Percentiles rank a stretch among this genome's conserved stretches.
These are phyloP conservation scores for Alfaro cultratus DNA, from an alignment of 2,797 vertebrate genomes.

Conservation along the genomic window DNA sequence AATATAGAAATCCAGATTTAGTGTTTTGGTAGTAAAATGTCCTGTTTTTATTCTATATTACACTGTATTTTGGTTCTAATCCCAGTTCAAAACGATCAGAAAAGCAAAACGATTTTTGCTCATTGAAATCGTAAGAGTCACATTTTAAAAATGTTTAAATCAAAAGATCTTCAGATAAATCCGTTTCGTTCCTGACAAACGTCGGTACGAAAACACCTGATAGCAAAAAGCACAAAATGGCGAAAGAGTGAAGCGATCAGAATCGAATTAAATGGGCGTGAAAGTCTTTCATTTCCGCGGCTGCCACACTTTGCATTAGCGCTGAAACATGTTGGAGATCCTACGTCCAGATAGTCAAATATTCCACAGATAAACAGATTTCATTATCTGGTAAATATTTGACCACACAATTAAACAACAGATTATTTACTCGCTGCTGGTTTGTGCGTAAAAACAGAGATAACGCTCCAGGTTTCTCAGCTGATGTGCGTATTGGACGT, in stretches of 20 bases:
- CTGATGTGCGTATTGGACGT: conserved; percentile 4
- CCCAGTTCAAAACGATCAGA: not conserved
- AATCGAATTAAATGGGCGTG: conserved; percentile 12
- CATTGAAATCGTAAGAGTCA: no score
- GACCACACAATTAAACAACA: not conserved
- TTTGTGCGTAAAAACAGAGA: not conserved
- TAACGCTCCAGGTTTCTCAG: not conserved
- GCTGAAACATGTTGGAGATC: not conserved
- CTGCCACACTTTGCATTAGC: not conserved
- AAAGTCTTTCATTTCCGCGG: not conserved
- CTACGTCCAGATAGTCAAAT: not conserved
- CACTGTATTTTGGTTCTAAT: not conserved
- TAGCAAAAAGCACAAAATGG: not conserved
- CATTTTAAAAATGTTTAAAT: not conserved
- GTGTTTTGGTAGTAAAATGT: not conserved
- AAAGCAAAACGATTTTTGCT: no score
- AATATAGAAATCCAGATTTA: no score
- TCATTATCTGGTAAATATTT: not conserved
- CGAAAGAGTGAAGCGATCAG: not conserved
- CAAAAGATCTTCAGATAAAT: not conserved
- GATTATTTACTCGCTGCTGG: not conserved
- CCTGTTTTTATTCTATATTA: not conserved
- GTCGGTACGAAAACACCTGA: not conserved
- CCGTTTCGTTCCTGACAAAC: not conserved
- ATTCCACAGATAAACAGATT: not conserved